Percentiles rank a stretch among this genome's conserved stretches.
Evolutionary conservation across 2,888 invertebrate genomes (phyloP).

Genomic region (Lobophora halterata): DNA sequence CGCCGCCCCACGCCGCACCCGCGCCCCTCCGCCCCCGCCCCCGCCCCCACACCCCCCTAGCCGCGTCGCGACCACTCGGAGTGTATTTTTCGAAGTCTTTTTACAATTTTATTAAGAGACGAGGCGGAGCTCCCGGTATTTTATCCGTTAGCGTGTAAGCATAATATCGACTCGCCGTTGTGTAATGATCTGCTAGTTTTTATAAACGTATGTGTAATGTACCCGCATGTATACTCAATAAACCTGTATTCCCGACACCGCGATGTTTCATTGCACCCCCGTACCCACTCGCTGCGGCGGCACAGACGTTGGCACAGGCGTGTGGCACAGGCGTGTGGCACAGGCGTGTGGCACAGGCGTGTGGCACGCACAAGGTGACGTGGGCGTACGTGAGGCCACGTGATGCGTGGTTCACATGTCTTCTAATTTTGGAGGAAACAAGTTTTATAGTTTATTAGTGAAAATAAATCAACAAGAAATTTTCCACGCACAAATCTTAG

Average conservation of each 20-base stretch:
- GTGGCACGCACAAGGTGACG: no score
- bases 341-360: no score
- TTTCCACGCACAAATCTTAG: no score
- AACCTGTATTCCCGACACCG: slow-evolving; percentile 50
- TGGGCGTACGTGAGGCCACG: no score
- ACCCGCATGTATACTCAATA: slow-evolving; percentile 44
- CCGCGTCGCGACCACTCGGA: slow-evolving; percentile 9
- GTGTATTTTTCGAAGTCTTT: slow-evolving; percentile 38
- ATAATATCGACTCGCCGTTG: slow-evolving; percentile 15
- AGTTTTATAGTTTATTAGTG: no score
- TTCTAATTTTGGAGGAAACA: no score
- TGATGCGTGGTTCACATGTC: no score
- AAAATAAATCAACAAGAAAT: no score
- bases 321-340: no score
- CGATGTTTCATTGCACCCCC: slow-evolving; percentile 22
- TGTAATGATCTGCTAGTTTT: slow-evolving; percentile 15
- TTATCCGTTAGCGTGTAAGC: slow-evolving; percentile 5
- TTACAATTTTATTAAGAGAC: slow-evolving; percentile 20
- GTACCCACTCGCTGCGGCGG: no score
- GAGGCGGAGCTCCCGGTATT: slow-evolving; percentile 1
- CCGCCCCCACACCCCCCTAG: slow-evolving; percentile 26
- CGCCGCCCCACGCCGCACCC: slow-evolving; percentile 67
- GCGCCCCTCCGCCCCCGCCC: slow-evolving; percentile 33
- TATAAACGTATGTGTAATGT: slow-evolving; percentile 4
- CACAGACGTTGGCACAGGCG: no score